Evolutionary conservation across 2,888 invertebrate genomes (phyloP), one percentile per base, ranked within the genome.

Genomic region (Calephelis perditalis): DNA sequence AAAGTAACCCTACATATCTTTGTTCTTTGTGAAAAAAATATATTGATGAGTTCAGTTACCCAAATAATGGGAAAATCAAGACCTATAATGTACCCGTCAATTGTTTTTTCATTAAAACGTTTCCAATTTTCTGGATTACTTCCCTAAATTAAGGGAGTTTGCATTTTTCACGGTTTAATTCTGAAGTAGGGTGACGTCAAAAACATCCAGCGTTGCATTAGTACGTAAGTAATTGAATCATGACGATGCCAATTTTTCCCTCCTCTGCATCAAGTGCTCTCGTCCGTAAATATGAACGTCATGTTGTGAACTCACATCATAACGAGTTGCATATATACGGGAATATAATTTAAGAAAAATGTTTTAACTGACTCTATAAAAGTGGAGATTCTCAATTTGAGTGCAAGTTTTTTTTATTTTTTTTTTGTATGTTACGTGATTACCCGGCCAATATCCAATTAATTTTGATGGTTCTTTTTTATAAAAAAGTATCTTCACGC

Each of bases 181-280:
- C 52, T 60, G 43, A 47, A 59, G 54, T 57, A 47, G 57, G 56
- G 65, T 67, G 73, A 71, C 76, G 75, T 77, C 76, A 76, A 72
- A 71, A 73, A 67, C 75, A 75, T 69, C 64, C 67, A 68, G 66
- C 68, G 69, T 15, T 45, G 70, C 68, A 68, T 69, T 66, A 69
- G 68, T 67, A 66, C 66, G 70, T 68, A 71, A 73, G 78, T 81
- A 78, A 80, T 80, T 81, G 77, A 75, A 75, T 72, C 73, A 75
- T 81, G 82, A 82, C 77, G 67, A 60, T 69, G 76, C 75, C 73
- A 75, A 71, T 77, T 74, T 71, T 65, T 65, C 68, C 71, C 67
- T 66, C 64, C 65, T 66, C 66, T 67, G 63, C 63, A 37, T 59
- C 63, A 65, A 71, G 70, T 68, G 69, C 65, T 70, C 65, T 71